phyloP scores from a whole-genome alignment of 1,140 invertebrate species.

The Chironomus striatipennis region DNA sequence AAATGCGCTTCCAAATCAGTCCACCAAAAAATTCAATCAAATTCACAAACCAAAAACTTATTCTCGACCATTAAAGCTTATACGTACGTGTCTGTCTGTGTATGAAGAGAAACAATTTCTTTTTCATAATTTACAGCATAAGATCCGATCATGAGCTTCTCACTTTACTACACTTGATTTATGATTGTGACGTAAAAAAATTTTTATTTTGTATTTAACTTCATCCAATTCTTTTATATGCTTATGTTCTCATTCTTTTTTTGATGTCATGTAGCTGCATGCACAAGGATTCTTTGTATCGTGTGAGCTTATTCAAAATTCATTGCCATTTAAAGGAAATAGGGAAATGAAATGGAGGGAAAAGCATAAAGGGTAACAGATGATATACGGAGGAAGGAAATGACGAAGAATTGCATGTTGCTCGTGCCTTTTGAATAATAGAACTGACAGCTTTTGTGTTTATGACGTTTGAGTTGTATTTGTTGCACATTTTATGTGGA shows the following conservation, averaged over 20 bases:
- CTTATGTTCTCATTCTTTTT: background rate
- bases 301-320: background rate
- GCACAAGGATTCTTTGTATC: background rate
- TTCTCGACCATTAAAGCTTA: background rate
- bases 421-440: no score
- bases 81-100: background rate
- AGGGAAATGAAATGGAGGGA: background rate
- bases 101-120: background rate
- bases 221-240: no score
- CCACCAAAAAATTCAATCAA: no score
- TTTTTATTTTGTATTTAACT: background rate
- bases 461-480: no score
- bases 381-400: no score
- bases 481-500: no score
- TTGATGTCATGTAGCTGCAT: background rate
- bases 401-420: no score
- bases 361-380: background rate
- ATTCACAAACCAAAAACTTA: no score
- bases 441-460: no score
- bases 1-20: no score
- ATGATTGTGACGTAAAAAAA: background rate
- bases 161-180: slow-evolving; percentile 4
- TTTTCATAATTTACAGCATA: background rate
- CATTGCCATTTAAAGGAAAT: background rate
- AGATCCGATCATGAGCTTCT: background rate